These are phyloP conservation scores for Pteropus alecto DNA, from an alignment of 2,113 vertebrate genomes.

Conservation along the genomic window DNA sequence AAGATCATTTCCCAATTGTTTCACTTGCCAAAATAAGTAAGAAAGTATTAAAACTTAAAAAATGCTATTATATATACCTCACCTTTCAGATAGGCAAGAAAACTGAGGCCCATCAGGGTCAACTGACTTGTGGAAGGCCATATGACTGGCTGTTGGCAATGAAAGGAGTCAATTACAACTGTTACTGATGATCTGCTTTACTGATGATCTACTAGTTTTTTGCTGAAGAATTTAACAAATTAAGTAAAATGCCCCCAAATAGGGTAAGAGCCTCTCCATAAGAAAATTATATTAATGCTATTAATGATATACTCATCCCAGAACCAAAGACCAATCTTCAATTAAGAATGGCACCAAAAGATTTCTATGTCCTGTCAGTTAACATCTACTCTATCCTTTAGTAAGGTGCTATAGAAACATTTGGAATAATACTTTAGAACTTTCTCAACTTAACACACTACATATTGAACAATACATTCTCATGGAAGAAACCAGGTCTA, in stretches of 20 bases:
- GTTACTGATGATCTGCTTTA: too few species aligned
- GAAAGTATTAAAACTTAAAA: constrained; percentile 11
- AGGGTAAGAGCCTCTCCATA: not conserved
- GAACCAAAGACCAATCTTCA: not conserved
- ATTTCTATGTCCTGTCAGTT: not conserved
- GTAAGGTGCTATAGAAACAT: not conserved
- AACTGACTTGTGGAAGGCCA: not conserved
- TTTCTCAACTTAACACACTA: not conserved
- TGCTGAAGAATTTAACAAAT: not conserved
- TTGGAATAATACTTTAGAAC: not conserved
- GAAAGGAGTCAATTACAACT: not conserved
- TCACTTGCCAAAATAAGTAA: not conserved
- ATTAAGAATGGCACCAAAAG: not conserved
- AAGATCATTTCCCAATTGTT: not conserved
- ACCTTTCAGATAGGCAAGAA: not conserved
- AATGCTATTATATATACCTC: not conserved
- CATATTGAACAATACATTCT: not conserved
- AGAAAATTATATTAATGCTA: not conserved
- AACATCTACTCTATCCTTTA: not conserved
- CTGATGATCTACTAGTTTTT: not conserved
- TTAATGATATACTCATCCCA: not conserved
- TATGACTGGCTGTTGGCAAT: not conserved
- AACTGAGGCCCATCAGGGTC: not conserved
- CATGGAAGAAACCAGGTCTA: not conserved
- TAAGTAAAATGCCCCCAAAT: not conserved